Base-by-base conservation (phyloP, 2,113 vertebrate species). In the Hucho hucho region DNA sequence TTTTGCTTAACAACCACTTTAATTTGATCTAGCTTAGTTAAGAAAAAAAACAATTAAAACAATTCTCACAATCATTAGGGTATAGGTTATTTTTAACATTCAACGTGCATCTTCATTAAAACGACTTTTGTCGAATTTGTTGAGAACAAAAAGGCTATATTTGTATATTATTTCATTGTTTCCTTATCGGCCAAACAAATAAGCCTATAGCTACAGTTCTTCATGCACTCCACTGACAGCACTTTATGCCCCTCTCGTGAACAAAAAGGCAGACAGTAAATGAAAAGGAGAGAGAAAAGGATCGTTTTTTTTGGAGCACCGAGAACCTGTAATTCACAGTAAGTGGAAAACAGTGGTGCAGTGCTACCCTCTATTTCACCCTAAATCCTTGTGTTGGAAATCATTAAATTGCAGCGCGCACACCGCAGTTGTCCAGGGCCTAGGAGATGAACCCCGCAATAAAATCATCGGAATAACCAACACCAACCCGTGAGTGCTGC, bases 391-490 rank as follows among this genome's bases (percentile, higher is more conserved):
- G 49, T 61, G 64, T 13, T 26, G 37, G 37, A 43, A 43, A 43
- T 43, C 7, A 63, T 89, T 86, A 87, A 91, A 92, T 92, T 90
- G 84, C 70, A 87, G 82, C 80, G 37, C 37, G 81, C 79, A 82
- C 28, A 6, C 72, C 75, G 83, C 89, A 88, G 77, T 53, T 14
- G 16, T 18, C 49, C 4, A 53, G 16, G 12, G 49, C 78, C 72
- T 82, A 85, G 86, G 87, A 86, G 86, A 77, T 84, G 89, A 86
- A 89, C 80, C n/a, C n/a, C 89, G 87, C 90, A 92, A 89, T 89
- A 88, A 86, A 93, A 90, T 93, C 85, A 90, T 88, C 88, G 83
- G 90, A 91, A 90, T 89, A 83, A 82, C 74, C 77, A 63, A 83
- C 80, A 83, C 25, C 71, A 67, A 63, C 71, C 69, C 83, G 76